Evolutionary conservation across 1,140 invertebrate species (phyloP), one percentile per base, ranked within the genome.

Genomic region (Hormaphis cornu): DNA sequence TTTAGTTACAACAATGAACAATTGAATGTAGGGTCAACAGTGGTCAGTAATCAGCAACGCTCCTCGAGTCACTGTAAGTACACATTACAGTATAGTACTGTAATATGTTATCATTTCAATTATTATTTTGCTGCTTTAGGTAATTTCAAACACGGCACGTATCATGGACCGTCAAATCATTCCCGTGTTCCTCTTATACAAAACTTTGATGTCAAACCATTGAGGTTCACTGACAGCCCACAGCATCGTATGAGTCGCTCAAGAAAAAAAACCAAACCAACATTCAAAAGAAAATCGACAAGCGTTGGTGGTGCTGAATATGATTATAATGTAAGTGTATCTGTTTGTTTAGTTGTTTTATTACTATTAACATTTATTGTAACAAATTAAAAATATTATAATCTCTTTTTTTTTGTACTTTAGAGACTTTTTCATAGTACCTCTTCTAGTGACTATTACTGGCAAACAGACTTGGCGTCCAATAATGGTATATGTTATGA

Each of bases 91-190:
- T 6, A 33, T 33, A n/a, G n/a, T n/a, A n/a, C n/a, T n/a, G n/a
- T n/a, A n/a, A n/a, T n/a, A n/a, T n/a, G n/a, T n/a, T n/a, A n/a
- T n/a, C n/a, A 33, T 33, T 33, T 33, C 5, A 33, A 6, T 33
- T 4, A 33, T 18, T 33, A 24, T 61, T 26, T 24, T 46, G 22
- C 9, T 20, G 35, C 70, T 69, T 46, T 20, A 71, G 83, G 84
- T 44, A 90, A 88, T 79, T n/a, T n/a, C n/a, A 85, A 84, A 58
- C 90, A 93, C 77, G 91, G 93, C 77, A 95, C 93, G 1, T 95
- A 95, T 79, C 92, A 95, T 79, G 92, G 92, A 8, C 89, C 89
- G 16, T 50, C 71, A 3, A 73, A 70, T 71, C 89, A 91, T 75
- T 84, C 87, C 71, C 83, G 91, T 72, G 87, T 87, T 14, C 79